These are phyloP conservation scores for Steromphala cineraria DNA, from an alignment of 2,888 invertebrate species.

Conservation along the genomic window DNA sequence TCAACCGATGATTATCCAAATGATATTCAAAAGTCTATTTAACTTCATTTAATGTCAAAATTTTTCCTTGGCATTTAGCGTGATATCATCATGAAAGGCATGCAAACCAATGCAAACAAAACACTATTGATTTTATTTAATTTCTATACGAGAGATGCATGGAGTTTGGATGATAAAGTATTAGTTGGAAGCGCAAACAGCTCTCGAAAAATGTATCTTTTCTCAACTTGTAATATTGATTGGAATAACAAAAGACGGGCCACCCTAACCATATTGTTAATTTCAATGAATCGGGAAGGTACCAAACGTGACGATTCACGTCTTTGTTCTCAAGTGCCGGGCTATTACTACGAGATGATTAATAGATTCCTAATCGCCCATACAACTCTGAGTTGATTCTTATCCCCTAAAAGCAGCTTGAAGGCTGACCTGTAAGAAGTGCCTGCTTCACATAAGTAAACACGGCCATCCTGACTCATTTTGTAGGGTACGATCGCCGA, in stretches of 20 bases:
- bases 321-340: neutral
- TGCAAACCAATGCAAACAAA: neutral
- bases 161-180: neutral
- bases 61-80: conserved; percentile 2
- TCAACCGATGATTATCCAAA: neutral
- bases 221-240: neutral
- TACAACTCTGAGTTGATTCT: neutral
- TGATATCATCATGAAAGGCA: neutral
- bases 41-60: conserved; percentile 10
- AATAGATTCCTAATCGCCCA: conserved; percentile 21
- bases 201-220: neutral
- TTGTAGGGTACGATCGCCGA: conserved; percentile 11
- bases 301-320: neutral
- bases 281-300: neutral
- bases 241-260: neutral
- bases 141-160: neutral
- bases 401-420: conserved; percentile 19
- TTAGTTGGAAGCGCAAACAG: conserved; percentile 1
- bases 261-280: neutral
- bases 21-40: neutral
- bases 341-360: conserved; percentile 20
- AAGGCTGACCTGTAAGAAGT: neutral
- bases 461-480: conserved; percentile 33
- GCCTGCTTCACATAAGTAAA: conserved; percentile 33
- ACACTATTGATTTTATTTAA: neutral